Base-by-base conservation (phyloP, 2,888 invertebrate species). In the Myopa testacea region DNA sequence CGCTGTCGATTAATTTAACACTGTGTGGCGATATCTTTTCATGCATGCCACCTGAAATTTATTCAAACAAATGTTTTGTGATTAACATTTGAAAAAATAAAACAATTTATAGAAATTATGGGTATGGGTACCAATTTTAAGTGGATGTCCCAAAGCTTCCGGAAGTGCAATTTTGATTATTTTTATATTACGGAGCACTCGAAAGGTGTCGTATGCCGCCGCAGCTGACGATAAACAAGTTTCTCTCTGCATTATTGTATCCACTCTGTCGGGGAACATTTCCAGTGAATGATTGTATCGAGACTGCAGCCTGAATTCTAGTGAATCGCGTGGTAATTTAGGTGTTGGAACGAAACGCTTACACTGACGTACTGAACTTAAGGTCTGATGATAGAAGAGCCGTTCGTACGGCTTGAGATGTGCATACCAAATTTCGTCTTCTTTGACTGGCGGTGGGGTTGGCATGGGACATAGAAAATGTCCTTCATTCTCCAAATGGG, bases 1-100 rank as follows among this genome's bases (percentile, higher is more conserved):
- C 94, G n/a, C 94, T 94, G 87, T 94, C 94, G 90, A 95, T 95
- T 76, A 95, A 89, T 89, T 95, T 95, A 70, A 95, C 92, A 84
- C 93, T 93, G 87, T 93, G 92, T 8, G 94, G 94, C 81, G 94
- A 94, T 45, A 90, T 90, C 81, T 91, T 92, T 78, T 93, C 92
- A 40, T 84, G 90, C 74, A 93, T 89, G n/a, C 94, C 94, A 58
- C 93, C 93, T 85, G 65, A 67, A 74, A 78, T 73, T 70, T 12
- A 8, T 62, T 5, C 4, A 19, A 62, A 26, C 0, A 3, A n/a
- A 26, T 26, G 19, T 10, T 62, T 62, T 62, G 3, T 12, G 5
- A 19, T 58, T 1, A 26, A 26, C 50, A 50, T 50, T 50, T 8
- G 10, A 3, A 50, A 50, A 50, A 10, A 50, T 8, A 50, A 50